phyloP scores from a whole-genome alignment of 2,888 invertebrate genomes.

The Ormyrus pomaceus region DNA sequence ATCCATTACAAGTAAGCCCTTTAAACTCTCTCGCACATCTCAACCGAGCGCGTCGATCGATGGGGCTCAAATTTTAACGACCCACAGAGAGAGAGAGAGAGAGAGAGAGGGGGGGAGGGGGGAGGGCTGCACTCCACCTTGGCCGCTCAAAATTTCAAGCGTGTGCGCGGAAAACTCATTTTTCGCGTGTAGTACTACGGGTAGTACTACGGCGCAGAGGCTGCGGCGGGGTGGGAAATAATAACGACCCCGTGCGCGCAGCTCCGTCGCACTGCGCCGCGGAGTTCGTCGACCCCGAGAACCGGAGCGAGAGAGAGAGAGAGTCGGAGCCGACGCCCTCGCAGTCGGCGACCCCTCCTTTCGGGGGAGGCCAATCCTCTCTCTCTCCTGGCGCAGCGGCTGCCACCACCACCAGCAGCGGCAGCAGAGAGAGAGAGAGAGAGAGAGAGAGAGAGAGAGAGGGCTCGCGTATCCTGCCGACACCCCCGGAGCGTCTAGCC shows the following conservation, averaged over 20 bases:
- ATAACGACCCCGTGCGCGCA: conserved; percentile 66
- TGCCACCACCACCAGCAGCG: conserved; percentile 52
- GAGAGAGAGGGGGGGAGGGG: neutral
- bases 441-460: conserved; percentile 1
- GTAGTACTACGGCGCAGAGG: neutral
- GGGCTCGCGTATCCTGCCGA: conserved; percentile 28
- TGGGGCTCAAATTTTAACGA: no score
- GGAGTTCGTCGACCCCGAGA: conserved; percentile 74
- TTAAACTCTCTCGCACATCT: no score
- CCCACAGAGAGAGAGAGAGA: neutral
- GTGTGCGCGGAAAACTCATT: conserved; percentile 1
- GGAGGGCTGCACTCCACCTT: neutral
- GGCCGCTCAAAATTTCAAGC: no score
- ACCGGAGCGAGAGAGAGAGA: conserved; percentile 23
- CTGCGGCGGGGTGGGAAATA: conserved; percentile 66
- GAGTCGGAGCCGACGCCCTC: conserved; percentile 68
- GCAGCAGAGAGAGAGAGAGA: neutral
- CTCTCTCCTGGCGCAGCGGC: conserved; percentile 24
- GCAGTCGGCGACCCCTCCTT: conserved; percentile 36
- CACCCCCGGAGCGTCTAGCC: conserved; percentile 69
- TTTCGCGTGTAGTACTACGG: neutral
- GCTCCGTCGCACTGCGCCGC: conserved; percentile 72
- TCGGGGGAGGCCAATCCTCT: conserved; percentile 50
- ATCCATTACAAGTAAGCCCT: no score
- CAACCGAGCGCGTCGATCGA: no score